Evolutionary conservation across 2,797 vertebrate species (phyloP), one percentile per base, ranked within the genome.

Genomic region (Chiroxiphia lanceolata): DNA sequence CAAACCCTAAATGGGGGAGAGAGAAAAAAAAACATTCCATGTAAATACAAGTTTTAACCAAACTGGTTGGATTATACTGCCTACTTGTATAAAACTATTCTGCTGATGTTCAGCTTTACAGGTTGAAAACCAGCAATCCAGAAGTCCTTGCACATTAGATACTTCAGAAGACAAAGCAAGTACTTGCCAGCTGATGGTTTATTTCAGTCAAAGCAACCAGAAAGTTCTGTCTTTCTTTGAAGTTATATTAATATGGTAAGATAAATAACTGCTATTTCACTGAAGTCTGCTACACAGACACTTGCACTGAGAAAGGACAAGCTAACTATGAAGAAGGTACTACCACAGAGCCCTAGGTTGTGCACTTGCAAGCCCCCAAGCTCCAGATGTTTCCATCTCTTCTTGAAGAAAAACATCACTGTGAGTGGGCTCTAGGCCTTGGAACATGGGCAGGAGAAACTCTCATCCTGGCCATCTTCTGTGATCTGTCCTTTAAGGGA

Each of bases 1-100:
- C 80, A 96, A 91, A 74, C 94, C 96, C 98, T 98, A 86, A 85
- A 64, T 11, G 25, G 34, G 12, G 7, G 21, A 80, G 44, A 40
- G 15, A 87, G 10, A 74, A 61, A 54, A 45, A 45, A 74, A 45
- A 1, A 13, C 8, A 36, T 88, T 76, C 64, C 60, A 89, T 36
- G 45, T 56, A 78, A 89, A 84, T 16, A 56, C 6, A 93, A 51
- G 16, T 34, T 87, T 93, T 33, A 90, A 67, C 17, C 31, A 33
- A 88, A 93, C 26, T 69, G 31, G n/a, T 61, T 68, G 53, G 40
- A 65, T 69, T 72, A 57, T 67, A 82, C 18, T 61, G 83, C 36
- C 88, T 82, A 12, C 42, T 86, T 65, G 40, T 74, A 67, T 22
- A 47, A 67, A 94, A 92, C 36, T 57, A 81, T 48, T 33, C 56